Conservation (phyloP, 2,113 vertebrate species). For the Castor canadensis region DNA sequence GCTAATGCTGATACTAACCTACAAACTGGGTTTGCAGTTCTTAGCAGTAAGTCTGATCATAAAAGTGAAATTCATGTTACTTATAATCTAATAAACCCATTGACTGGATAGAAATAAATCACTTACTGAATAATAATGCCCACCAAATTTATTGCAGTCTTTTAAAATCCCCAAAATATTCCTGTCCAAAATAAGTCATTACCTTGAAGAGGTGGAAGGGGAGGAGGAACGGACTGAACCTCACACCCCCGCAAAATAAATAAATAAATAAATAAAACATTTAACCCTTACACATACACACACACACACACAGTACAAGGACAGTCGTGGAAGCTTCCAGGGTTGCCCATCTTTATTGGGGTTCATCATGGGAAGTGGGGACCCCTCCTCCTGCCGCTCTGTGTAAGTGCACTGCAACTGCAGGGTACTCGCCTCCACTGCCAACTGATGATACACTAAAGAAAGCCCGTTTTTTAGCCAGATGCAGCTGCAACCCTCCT, state of each 20-base stretch:
- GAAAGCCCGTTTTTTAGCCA: neutral
- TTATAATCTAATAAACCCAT: conserved; percentile 60
- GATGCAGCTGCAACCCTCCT: neutral
- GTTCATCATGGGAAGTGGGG: neutral
- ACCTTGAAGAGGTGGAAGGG: neutral
- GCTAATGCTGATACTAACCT: neutral
- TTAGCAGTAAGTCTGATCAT: conserved; percentile 1
- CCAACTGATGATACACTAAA: neutral
- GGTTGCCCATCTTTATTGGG: conserved; percentile 19
- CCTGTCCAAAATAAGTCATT: conserved; percentile 20
- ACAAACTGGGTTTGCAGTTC: conserved; percentile 34
- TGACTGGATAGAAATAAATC: conserved; percentile 60
- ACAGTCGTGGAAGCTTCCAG: neutral
- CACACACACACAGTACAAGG: neutral
- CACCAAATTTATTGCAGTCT: conserved; percentile 6
- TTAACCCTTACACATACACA: neutral
- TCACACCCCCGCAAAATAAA: neutral
- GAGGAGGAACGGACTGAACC: neutral
- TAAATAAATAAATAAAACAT: neutral
- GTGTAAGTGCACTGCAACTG: conserved; percentile 17
- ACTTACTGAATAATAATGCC: neutral
- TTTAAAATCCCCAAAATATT: neutral
- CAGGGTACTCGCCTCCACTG: conserved; percentile 24
- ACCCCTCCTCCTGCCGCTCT: neutral
- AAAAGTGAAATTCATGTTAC: conserved; percentile 61